These are phyloP conservation scores for Calliphora vomitoria DNA, from an alignment of 2,888 invertebrate species.

Conservation along the genomic window DNA sequence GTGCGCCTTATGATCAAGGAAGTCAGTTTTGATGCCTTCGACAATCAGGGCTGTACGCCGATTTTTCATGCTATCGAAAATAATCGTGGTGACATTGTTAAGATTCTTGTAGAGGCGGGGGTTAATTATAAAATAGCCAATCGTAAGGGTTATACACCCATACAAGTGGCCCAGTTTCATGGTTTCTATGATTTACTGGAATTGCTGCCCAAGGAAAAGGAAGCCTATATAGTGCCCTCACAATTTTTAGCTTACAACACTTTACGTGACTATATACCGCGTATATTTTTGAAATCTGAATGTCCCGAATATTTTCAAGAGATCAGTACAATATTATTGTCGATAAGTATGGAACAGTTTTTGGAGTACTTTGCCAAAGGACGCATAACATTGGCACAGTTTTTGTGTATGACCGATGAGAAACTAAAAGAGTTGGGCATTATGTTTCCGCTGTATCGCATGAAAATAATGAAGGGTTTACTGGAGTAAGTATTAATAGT, in stretches of 20 bases:
- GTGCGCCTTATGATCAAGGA: slow-evolving; percentile 79
- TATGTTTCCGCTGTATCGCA: slow-evolving; percentile 80
- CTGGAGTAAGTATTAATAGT: slow-evolving; percentile 79
- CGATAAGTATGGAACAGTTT: slow-evolving; percentile 78
- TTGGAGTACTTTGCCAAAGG: slow-evolving; percentile 81
- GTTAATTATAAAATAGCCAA: slow-evolving; percentile 79
- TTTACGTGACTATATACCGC: slow-evolving; percentile 82
- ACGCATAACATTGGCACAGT: slow-evolving; percentile 79
- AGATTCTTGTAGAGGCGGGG: slow-evolving; percentile 80
- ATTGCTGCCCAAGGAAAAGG: slow-evolving; percentile 78
- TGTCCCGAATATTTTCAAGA: slow-evolving; percentile 84
- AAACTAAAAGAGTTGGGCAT: slow-evolving; percentile 80
- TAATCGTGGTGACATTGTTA: slow-evolving; percentile 81
- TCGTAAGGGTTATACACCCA: slow-evolving; percentile 81
- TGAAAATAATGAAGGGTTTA: slow-evolving; percentile 81
- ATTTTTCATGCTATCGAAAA: slow-evolving; percentile 84
- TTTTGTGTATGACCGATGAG: slow-evolving; percentile 81
- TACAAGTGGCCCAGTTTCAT: slow-evolving; percentile 82
- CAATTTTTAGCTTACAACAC: slow-evolving; percentile 80
- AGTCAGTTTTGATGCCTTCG: slow-evolving; percentile 81
- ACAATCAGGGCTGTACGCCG: slow-evolving; percentile 82
- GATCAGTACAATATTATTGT: slow-evolving; percentile 79
- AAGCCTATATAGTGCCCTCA: slow-evolving; percentile 79
- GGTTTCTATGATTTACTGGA: slow-evolving; percentile 82
- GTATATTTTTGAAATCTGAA: slow-evolving; percentile 82